Percentiles rank a stretch among this genome's conserved stretches.
phyloP scores from a whole-genome alignment of 2,113 vertebrate species.

The Heterotilapia buettikoferi region DNA sequence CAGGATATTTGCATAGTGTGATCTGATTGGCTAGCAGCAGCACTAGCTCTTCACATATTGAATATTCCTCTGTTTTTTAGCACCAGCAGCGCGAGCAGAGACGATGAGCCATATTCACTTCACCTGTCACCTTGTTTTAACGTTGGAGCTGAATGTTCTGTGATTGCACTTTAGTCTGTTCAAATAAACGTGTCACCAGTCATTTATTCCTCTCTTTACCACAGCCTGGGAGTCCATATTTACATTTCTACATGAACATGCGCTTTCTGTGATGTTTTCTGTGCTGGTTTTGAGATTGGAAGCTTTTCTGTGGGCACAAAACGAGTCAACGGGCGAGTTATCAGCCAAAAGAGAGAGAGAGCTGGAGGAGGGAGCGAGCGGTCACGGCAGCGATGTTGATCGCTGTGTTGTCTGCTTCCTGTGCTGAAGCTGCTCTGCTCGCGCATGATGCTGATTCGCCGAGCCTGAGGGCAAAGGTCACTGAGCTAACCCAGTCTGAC shows the following conservation, averaged over 20 bases:
- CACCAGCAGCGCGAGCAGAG: not conserved
- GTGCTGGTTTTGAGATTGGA: not conserved
- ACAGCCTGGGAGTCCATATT: not conserved
- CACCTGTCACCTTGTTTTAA: not conserved
- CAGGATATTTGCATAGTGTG: not conserved
- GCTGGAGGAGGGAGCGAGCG: not conserved
- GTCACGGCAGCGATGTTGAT: slow-evolving; percentile 18
- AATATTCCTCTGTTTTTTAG: not conserved
- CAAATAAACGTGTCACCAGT: not conserved
- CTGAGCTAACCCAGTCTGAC: slow-evolving; percentile 16
- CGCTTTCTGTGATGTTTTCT: not conserved
- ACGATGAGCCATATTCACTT: fast-evolving
- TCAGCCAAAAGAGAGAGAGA: not conserved
- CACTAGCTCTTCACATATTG: not conserved
- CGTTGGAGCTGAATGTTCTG: fast-evolving
- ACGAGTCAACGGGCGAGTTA: not conserved
- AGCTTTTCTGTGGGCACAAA: not conserved
- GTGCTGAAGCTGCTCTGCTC: slow-evolving; percentile 6
- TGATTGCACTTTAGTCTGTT: not conserved
- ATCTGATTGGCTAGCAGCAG: not conserved
- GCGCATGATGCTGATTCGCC: not conserved
- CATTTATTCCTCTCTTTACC: not conserved
- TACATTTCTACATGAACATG: not conserved
- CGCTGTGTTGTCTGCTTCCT: slow-evolving; percentile 12
- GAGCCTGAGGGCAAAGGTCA: slow-evolving; percentile 19